Evolutionary conservation across 2,888 invertebrate species (phyloP), one percentile per base, ranked within the genome.

Genomic region (Agrochola circellaris): DNA sequence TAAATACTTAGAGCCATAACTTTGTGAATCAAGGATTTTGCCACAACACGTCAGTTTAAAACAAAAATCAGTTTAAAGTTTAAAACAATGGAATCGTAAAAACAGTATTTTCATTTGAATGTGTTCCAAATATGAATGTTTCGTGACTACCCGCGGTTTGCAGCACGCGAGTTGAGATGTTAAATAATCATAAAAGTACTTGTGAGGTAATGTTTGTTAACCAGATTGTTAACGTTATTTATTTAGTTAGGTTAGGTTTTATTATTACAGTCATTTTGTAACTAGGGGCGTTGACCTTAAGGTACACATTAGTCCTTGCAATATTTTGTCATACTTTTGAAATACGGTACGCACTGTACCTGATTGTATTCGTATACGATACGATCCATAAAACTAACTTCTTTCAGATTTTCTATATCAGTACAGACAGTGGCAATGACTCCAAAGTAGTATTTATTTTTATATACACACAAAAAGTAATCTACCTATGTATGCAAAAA

Each of bases 111-210:
- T 76, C 34, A 74, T 87, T 86, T 75, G 70, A 75, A 79, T 71
- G 56, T 75, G 72, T 86, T 86, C 65, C 69, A 76, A 81, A 75
- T 74, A 64, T 48, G 51, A 87, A 79, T 64, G 58, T 81, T 78
- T 71, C 82, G 84, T 79, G 84, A 80, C 81, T 77, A 67, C 62
- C 64, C 71, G 42, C 66, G 56, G 65, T 78, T 79, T 68, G 17
- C 79, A 83, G 30, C 85, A 88, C 88, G 88, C 88, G 56, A 86
- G 23, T 45, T 83, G 56, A 78, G 75, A 76, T 86, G 81, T 77
- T 70, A 81, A 88, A 81, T 82, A 81, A 78, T 62, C 69, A 79
- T 82, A 82, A 84, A 78, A 42, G 65, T 64, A 78, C 17, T 70
- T 71, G 64, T 78, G 66, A 75, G 62, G 34, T 56, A 38, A n/a